Evolutionary conservation across 2,797 vertebrate species (phyloP).

Genomic region (Myripristis jacobus): DNA sequence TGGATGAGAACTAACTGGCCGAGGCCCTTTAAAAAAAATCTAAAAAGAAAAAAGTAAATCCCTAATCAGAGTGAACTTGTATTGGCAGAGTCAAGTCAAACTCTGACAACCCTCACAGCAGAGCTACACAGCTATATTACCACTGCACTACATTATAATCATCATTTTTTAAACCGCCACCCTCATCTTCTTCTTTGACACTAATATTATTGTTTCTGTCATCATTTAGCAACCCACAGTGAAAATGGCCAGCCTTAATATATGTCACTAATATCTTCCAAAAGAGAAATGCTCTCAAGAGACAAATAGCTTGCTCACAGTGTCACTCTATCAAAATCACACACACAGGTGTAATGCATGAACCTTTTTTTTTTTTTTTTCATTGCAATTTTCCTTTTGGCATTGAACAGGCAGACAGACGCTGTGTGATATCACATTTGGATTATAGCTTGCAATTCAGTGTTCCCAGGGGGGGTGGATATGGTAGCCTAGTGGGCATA

Average conservation of each 20-base stretch:
- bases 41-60: constrained; percentile 15
- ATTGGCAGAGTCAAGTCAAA: neutral
- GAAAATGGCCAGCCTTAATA: constrained; percentile 40
- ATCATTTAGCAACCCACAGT: constrained; percentile 43
- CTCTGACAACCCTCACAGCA: constrained; percentile 19
- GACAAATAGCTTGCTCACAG: constrained; percentile 45
- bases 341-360: neutral
- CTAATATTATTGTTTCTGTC: constrained; percentile 38
- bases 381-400: constrained; percentile 3
- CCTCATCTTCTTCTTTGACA: constrained; percentile 22
- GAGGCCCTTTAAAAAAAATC: constrained; percentile 1
- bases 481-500: constrained; percentile 47
- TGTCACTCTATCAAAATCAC: constrained; percentile 23
- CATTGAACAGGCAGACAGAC: constrained; percentile 52
- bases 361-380: neutral
- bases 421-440: constrained; percentile 65
- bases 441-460: constrained; percentile 54
- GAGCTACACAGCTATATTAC: constrained; percentile 23
- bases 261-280: constrained; percentile 40
- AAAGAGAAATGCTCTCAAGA: constrained; percentile 50
- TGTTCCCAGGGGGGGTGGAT: constrained; percentile 53
- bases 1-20: neutral
- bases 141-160: constrained; percentile 27
- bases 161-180: constrained; percentile 28
- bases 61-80: constrained; percentile 5